phyloP scores from a whole-genome alignment of 1,140 invertebrate species.

The Drosophila ficusphila region DNA sequence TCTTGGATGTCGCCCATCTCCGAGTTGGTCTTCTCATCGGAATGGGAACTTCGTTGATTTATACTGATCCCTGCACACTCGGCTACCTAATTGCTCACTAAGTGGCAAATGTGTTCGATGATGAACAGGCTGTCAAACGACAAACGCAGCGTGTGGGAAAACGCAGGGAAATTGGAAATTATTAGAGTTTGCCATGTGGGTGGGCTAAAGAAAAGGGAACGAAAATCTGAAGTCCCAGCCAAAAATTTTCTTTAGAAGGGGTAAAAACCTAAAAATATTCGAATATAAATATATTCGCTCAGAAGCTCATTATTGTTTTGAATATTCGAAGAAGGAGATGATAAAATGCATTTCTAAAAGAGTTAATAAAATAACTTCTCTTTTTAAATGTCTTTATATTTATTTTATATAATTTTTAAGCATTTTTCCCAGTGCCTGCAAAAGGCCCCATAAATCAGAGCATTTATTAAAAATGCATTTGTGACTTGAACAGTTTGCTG shows the following conservation, averaged over 20 bases:
- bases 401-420: neutral
- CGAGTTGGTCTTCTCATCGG: constrained; percentile 42
- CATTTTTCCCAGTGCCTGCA: neutral
- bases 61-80: constrained; percentile 25
- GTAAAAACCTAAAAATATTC: no score
- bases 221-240: neutral
- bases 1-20: constrained; percentile 20
- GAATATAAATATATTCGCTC: no score
- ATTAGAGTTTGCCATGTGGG: constrained; percentile 2
- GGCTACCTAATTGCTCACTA: constrained; percentile 62
- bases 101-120: constrained; percentile 46
- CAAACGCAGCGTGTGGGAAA: constrained; percentile 12
- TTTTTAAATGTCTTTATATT: no score
- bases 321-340: no score
- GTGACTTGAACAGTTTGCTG: constrained; percentile 31
- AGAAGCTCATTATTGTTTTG: no score
- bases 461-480: constrained; percentile 41
- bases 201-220: neutral
- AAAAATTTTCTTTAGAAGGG: no score
- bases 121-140: constrained; percentile 30
- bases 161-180: neutral
- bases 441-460: constrained; percentile 23
- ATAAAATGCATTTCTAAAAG: no score
- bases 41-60: constrained; percentile 39
- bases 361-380: neutral